Evolutionary conservation across 2,797 vertebrate species (phyloP).

Genomic region (Oreortyx pictus): DNA sequence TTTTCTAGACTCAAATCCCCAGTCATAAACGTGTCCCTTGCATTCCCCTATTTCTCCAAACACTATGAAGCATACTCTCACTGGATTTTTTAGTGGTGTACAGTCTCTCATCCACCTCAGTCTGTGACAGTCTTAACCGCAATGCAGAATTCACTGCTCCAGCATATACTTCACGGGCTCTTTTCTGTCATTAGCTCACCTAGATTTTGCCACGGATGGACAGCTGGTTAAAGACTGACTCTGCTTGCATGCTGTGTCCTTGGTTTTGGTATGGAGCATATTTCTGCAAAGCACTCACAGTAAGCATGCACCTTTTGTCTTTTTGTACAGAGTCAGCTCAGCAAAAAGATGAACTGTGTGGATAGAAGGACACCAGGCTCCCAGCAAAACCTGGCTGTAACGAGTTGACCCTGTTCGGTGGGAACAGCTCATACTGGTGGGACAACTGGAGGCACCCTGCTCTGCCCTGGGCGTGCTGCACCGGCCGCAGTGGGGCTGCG

Average conservation of each 20-base stretch:
- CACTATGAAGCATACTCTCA: accelerated
- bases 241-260: background rate
- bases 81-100: background rate
- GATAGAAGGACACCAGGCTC: background rate
- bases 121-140: background rate
- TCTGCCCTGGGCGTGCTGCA: background rate
- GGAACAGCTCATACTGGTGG: background rate
- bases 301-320: background rate
- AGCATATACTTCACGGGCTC: accelerated
- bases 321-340: background rate
- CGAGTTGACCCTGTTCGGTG: background rate
- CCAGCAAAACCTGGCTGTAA: background rate
- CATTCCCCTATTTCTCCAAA: background rate
- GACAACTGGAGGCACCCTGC: background rate
- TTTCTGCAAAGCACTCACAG: background rate
- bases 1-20: background rate
- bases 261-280: background rate
- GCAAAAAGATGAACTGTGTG: background rate
- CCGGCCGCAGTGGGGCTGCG: background rate
- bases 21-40: background rate
- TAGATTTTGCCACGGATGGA: background rate
- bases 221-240: background rate
- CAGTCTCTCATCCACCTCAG: background rate
- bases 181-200: background rate
- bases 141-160: background rate